Evolutionary conservation across 2,113 vertebrate species (phyloP).

Genomic region (Oreochromis spilurus): DNA sequence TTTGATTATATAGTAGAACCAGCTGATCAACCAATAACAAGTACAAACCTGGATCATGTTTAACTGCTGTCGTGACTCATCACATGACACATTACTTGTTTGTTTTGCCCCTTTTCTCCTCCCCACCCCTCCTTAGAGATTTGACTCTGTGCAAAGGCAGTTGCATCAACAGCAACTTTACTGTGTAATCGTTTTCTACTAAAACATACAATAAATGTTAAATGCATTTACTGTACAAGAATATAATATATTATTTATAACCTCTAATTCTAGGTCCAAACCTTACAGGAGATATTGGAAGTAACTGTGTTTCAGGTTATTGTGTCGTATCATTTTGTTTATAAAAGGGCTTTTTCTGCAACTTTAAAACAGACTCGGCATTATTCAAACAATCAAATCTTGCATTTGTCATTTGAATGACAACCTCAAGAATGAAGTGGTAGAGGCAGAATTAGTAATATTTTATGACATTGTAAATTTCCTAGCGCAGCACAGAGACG

Average conservation of each 20-base stretch:
- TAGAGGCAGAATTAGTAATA: not conserved
- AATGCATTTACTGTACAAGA: not conserved
- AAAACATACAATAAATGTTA: not conserved
- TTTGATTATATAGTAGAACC: not conserved
- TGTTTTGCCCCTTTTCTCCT: not conserved
- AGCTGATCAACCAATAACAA: not conserved
- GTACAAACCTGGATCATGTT: not conserved
- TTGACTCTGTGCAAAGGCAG: not conserved
- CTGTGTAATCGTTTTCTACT: conserved; percentile 1
- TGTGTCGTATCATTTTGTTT: not conserved
- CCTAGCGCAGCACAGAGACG: not conserved
- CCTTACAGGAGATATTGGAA: not conserved
- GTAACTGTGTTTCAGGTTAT: not conserved
- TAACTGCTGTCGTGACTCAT: not conserved
- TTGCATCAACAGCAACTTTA: not conserved
- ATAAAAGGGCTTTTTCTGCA: not conserved
- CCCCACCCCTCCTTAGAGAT: not conserved
- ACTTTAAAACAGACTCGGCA: not conserved
- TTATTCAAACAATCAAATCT: not conserved
- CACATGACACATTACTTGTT: not conserved
- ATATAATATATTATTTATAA: not conserved
- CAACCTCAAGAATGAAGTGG: not conserved
- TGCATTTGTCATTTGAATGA: not conserved
- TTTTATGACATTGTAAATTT: not conserved
- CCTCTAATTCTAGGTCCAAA: not conserved